Percentiles rank a stretch among this genome's conserved stretches.
These are phyloP conservation scores for Megalops cyprinoides DNA, from an alignment of 2,797 vertebrate genomes.

Conservation along the genomic window DNA sequence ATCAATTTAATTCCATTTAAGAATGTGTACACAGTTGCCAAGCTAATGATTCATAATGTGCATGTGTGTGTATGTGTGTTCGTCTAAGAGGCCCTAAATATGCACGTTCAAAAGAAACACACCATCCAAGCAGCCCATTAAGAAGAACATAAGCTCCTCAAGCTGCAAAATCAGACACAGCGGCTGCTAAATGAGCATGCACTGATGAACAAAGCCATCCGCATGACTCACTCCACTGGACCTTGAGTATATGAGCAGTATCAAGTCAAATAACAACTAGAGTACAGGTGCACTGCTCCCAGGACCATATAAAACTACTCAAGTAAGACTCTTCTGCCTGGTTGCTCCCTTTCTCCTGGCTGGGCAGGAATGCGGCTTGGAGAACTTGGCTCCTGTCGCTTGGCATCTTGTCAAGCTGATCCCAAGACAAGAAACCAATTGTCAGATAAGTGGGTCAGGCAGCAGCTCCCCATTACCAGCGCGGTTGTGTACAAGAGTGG, in stretches of 20 bases:
- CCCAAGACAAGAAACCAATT: constrained; percentile 85
- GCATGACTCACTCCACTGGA: constrained; percentile 9
- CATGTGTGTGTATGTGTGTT: too few species aligned
- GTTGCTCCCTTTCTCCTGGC: constrained; percentile 76
- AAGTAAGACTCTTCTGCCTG: constrained; percentile 81
- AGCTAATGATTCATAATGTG: neutral
- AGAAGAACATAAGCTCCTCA: neutral
- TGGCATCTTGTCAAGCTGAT: constrained; percentile 84
- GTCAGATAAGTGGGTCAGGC: constrained; percentile 86
- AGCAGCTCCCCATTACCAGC: constrained; percentile 77
- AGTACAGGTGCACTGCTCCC: constrained; percentile 72
- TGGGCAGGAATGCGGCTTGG: constrained; percentile 74
- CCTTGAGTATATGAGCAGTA: constrained; percentile 31
- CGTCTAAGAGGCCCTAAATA: too few species aligned
- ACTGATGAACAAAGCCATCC: constrained; percentile 8
- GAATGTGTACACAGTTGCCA: neutral
- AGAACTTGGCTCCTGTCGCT: constrained; percentile 80
- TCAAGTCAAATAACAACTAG: constrained; percentile 35
- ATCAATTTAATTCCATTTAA: neutral
- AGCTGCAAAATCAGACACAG: neutral
- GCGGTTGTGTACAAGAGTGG: constrained; percentile 61
- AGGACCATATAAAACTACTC: constrained; percentile 71
- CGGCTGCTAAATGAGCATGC: constrained; percentile 16
- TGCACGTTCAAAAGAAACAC: too few species aligned
- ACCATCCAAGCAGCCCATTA: too few species aligned